Evolutionary conservation across 2,888 invertebrate species (phyloP), one percentile per base, ranked within the genome.

Genomic region (Trachelus stipa): DNA sequence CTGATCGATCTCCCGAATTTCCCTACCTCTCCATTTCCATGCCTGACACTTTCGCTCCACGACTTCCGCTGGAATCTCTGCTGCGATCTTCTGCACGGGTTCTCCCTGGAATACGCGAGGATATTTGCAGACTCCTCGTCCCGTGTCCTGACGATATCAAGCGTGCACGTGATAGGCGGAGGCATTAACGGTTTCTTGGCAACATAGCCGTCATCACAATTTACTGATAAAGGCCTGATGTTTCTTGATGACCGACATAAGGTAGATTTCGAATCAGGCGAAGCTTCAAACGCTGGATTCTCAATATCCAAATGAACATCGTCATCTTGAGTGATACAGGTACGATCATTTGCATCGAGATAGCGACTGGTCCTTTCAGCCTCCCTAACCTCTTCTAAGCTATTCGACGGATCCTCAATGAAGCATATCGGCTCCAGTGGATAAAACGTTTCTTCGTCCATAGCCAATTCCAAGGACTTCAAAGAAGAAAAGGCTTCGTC

Each of bases 341-440:
- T 73, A 34, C 34, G 73, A 31, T 69, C 71, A 9, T 69, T 69
- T 15, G 71, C 71, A 33, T 69, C 71, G 2, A 69, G n/a, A 40
- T 40, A 40, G 71, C 71, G 71, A 69, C 33, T 69, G 31, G 71
- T 11, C 33, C 33, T n/a, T 12, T 34, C 73, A n/a, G 35, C 23
- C 12, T 69, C 69, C 15, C 34, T 34, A 33, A 33, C 35, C 35
- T n/a, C 34, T 9, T 34, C 37, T 4, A 15, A 73, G 77, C 75
- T 56, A 73, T 77, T 79, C 4, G 12, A 31, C 33, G 31, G 12
- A 12, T 33, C 12, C 23, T 80, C 56, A 3, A 83, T 79, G 33
- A 79, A 80, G 34, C 83, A 85, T 11, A 79, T 83, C 6, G 84
- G 84, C 76, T 86, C 86, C 31, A 85, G 78, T 0, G 86, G 85